Evolutionary conservation across 1,140 invertebrate species (phyloP).

Genomic region (Probaryconus sp.): DNA sequence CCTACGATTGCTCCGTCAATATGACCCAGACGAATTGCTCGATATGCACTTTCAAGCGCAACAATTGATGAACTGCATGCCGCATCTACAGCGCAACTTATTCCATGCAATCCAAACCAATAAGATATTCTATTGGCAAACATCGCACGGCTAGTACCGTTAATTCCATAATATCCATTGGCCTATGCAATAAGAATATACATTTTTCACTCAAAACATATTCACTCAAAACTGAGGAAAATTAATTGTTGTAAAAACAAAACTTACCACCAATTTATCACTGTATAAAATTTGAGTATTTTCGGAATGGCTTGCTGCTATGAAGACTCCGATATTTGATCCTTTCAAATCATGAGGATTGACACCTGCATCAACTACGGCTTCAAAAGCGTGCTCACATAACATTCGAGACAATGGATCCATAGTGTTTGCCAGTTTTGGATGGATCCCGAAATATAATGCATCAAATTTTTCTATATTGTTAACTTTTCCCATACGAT

Average conservation of each 20-base stretch:
- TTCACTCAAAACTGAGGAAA: no score
- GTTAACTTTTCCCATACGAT: conserved; percentile 20
- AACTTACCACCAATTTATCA: no score
- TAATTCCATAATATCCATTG: no score
- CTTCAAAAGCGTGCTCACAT: conserved; percentile 76
- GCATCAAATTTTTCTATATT: conserved; percentile 77
- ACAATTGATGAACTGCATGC: conserved; percentile 69
- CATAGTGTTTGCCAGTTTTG: conserved; percentile 78
- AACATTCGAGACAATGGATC: conserved; percentile 79
- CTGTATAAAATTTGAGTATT: conserved; percentile 5
- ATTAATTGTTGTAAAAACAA: no score
- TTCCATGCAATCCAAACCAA: conserved; percentile 56
- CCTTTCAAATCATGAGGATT: conserved; percentile 72
- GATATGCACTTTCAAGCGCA: conserved; percentile 76
- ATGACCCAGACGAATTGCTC: conserved; percentile 77
- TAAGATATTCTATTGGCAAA: conserved; percentile 62
- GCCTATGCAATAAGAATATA: no score
- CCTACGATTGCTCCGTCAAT: conserved; percentile 80
- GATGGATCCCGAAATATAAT: conserved; percentile 79
- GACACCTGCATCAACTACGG: conserved; percentile 73
- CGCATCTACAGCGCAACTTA: conserved; percentile 75
- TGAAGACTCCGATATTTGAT: conserved; percentile 86
- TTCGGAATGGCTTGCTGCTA: conserved; percentile 86
- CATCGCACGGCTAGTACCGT: conserved; percentile 56
- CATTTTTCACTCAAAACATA: no score